phyloP scores from a whole-genome alignment of 2,113 vertebrate genomes.

The Lepus americanus region DNA sequence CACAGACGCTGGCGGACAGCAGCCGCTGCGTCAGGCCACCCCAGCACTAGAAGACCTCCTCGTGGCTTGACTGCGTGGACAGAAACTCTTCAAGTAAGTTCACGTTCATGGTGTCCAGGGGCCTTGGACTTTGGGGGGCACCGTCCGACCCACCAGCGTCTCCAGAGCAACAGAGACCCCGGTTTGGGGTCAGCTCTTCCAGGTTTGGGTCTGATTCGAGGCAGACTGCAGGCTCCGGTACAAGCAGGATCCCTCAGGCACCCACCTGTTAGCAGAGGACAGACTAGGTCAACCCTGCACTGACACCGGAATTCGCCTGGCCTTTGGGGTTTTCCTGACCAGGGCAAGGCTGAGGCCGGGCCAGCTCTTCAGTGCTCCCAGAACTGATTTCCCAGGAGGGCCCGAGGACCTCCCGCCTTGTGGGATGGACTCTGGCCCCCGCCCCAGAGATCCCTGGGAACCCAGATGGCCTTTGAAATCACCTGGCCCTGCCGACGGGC shows the following conservation, averaged over 20 bases:
- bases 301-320: no score
- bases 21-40: fast-evolving
- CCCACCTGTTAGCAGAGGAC: no score
- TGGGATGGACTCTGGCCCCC: not conserved
- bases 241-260: not conserved
- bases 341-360: not conserved
- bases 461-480: fast-evolving
- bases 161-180: not conserved
- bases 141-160: fast-evolving
- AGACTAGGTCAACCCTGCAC: no score
- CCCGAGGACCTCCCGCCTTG: not conserved
- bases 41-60: no score
- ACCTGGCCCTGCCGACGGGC: fast-evolving
- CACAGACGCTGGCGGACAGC: not conserved
- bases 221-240: not conserved
- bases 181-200: no score
- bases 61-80: fast-evolving
- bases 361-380: not conserved
- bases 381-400: not conserved
- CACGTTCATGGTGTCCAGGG: not conserved
- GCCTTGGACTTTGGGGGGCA: not conserved
- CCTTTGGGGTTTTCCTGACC: not conserved
- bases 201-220: not conserved
- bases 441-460: no score
- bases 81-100: no score